A percentile compares a stretch with the other conserved stretches of the same genome.
phyloP scores from a whole-genome alignment of 2,113 vertebrate species.

The Halcyon malimbica region DNA sequence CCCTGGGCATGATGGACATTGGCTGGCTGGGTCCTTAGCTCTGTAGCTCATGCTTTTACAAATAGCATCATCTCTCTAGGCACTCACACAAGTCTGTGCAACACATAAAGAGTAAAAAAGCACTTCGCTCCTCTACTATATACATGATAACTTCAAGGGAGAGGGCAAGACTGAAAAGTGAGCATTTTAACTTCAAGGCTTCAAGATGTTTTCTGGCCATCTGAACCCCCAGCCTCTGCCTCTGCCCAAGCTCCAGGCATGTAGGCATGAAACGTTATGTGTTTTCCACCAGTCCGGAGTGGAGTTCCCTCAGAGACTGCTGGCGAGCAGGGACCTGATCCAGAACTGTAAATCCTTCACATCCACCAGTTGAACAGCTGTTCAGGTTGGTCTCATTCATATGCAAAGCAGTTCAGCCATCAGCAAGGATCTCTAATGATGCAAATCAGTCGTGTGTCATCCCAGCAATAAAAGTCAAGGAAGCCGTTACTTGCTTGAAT shows the following conservation, averaged over 20 bases:
- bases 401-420: slow-evolving; percentile 23
- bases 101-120: neutral
- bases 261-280: neutral
- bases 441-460: slow-evolving; percentile 43
- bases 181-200: neutral
- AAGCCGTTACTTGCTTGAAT: neutral
- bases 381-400: slow-evolving; percentile 16
- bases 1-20: neutral
- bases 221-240: neutral
- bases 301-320: neutral
- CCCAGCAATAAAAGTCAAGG: slow-evolving; percentile 31
- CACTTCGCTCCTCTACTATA: neutral
- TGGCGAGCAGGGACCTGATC: neutral
- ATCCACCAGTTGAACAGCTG: neutral
- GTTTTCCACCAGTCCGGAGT: neutral
- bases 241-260: neutral
- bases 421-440: slow-evolving; percentile 36
- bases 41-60: neutral
- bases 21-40: neutral
- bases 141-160: neutral
- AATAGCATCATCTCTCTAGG: neutral
- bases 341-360: slow-evolving; percentile 9
- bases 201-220: neutral
- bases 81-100: neutral
- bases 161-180: neutral